These are phyloP conservation scores for Didymodactylos carnosus DNA, from an alignment of 2,888 invertebrate species.

Conservation along the genomic window DNA sequence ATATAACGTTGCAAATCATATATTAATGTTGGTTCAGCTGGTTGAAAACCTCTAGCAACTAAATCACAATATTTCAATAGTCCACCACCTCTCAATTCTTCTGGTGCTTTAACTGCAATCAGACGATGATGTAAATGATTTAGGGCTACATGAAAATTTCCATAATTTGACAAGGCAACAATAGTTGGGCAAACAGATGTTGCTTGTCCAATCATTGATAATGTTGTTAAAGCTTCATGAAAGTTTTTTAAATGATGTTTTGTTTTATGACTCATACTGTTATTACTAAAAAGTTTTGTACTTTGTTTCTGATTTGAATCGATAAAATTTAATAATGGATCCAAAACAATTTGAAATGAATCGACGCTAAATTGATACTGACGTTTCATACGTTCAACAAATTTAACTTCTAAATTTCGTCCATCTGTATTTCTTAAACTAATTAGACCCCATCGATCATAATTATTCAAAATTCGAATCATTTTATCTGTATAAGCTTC, in stretches of 20 bases:
- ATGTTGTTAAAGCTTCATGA: background rate
- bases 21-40: conserved; percentile 49
- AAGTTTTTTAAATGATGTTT: background rate
- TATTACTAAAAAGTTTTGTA: background rate
- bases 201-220: background rate
- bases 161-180: conserved; percentile 85
- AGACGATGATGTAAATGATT: conserved; percentile 82
- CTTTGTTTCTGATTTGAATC: conserved; percentile 35
- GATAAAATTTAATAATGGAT: conserved; percentile 73
- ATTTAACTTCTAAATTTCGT: conserved; percentile 80
- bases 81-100: conserved; percentile 95
- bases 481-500: background rate
- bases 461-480: background rate
- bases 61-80: conserved; percentile 94
- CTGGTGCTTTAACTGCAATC: conserved; percentile 90
- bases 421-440: conserved; percentile 22
- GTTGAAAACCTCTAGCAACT: conserved; percentile 73
- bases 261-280: background rate
- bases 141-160: conserved; percentile 82
- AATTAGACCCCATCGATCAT: conserved; percentile 7
- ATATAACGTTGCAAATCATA: conserved; percentile 89
- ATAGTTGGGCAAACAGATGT: conserved; percentile 54
- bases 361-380: conserved; percentile 99
- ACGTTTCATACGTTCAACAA: conserved; percentile 90
- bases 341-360: conserved; percentile 91